Base-by-base conservation (phyloP, 2,888 invertebrate genomes). In the Tetragonula carbonaria region DNA sequence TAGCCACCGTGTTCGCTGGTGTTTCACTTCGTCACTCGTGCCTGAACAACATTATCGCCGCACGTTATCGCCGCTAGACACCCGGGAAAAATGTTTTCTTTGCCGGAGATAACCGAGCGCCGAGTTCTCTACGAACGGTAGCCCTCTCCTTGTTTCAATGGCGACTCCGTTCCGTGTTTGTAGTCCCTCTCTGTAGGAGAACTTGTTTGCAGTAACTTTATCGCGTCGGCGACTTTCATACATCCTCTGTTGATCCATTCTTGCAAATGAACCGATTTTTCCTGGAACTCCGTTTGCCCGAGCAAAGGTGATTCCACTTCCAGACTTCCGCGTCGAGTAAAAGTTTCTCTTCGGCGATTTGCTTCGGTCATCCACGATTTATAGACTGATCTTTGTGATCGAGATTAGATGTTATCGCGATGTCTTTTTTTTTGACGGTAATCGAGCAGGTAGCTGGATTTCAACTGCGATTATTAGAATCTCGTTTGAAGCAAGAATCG, bases 1-100 rank as follows among this genome's bases (percentile, higher is more conserved):
- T 6, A n/a, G 33, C 28, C n/a, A 33, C 67, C 51, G 55, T 18
- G 66, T 67, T 63, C 67, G 57, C 50, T 18, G 23, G 6, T 66
- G 70, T 77, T 63, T 81, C 59, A 33, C 72, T 63, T 75, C 74
- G 75, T 78, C 63, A 63, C 74, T 84, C 66, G 70, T 23, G 53
- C 18, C 45, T 45, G n/a, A 59, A 71, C 28, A 59, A 66, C n/a
- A n/a, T n/a, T n/a, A n/a, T n/a, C n/a, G n/a, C 28, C 45, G 45
- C 23, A 33, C 45, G 28, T 57, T 51, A 59, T 28, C 66, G 66
- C 21, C 13, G 45, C n/a, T 23, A 45, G 3, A 59, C 14, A 16
- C 57, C 18, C 4, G 62, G 62, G 51, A 67, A 78, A 82, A 68
- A 67, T 59, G 28, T 75, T 85, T 75, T 74, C 62, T 51, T 33